Conservation (phyloP, 2,797 vertebrate genomes). For the Oryzias dopingdopingensis region DNA sequence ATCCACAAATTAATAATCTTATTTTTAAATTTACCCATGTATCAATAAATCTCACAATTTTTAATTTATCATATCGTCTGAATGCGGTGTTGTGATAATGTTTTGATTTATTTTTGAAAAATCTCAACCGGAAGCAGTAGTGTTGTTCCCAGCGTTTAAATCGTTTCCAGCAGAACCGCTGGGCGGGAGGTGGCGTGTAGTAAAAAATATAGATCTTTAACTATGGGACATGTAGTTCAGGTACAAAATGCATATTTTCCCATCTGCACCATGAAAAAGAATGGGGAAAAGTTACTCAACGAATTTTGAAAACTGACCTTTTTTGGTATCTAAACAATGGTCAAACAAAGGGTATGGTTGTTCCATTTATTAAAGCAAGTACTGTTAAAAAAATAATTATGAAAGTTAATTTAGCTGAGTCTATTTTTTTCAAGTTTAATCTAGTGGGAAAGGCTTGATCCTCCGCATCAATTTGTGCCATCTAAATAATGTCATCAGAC, state of each 20-base stretch:
- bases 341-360: slow-evolving; percentile 30
- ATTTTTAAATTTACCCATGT: too few species aligned
- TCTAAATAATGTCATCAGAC: too few species aligned
- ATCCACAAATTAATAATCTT: too few species aligned
- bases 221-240: slow-evolving; percentile 79
- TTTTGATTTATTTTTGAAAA: slow-evolving; percentile 26
- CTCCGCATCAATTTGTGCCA: too few species aligned
- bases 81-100: neutral
- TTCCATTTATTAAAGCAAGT: too few species aligned
- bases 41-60: too few species aligned
- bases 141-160: neutral
- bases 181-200: slow-evolving; percentile 59
- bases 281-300: neutral
- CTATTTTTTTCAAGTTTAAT: too few species aligned
- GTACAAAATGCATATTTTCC: slow-evolving; percentile 13
- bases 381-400: too few species aligned
- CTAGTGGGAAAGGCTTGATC: too few species aligned
- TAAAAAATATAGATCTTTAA: slow-evolving; percentile 36
- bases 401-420: too few species aligned
- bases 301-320: neutral
- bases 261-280: slow-evolving; percentile 14
- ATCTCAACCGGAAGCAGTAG: slow-evolving; percentile 10
- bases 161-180: slow-evolving; percentile 42
- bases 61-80: too few species aligned
- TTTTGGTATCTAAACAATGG: slow-evolving; percentile 6